Evolutionary conservation across 2,113 vertebrate species (phyloP), one percentile per base, ranked within the genome.

Genomic region (Gymnocephalus cernua): DNA sequence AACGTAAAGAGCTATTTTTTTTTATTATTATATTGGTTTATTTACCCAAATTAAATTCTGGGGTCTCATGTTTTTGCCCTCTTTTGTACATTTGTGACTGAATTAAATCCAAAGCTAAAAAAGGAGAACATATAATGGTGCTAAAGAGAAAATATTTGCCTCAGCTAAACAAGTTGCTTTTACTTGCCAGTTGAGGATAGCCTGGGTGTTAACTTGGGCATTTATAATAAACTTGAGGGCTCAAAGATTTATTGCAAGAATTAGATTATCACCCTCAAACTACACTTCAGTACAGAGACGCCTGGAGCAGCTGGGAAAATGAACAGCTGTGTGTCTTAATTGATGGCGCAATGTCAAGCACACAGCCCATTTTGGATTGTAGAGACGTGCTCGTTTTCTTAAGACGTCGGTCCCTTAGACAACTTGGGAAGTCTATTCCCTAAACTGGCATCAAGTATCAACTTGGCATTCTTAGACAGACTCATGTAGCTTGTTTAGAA

Each of bases 241-340:
- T 38, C 57, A 70, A 63, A 75, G 10, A 74, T 68, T 77, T 15
- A 70, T 1, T 27, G 35, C 35, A 50, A 23, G 16, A 70, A 77
- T 77, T 0, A 29, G 12, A 66, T 70, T 56, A 64, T 82, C 45
- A 47, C 50, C 38, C 2, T 54, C 23, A 14, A 14, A 4, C 56
- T 47, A 5, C 25, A 62, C 44, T 71, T 67, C 23, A 68, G 54
- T 2, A 14, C 25, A 41, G 29, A 50, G 51, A 13, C 3, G 0
- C 29, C 14, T 4, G 29, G 44, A 85, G 77, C 63, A 45, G 62
- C 70, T 58, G 70, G 29, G 25, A 65, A 75, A 48, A 75, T 13
- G 62, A 88, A 57, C 77, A 86, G 77, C 50, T 86, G 87, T 56
- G 51, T 18, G 59, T 78, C 69, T 74, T 78, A 89, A 86, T 64